Percentiles rank a stretch among this genome's conserved stretches.
phyloP scores from a whole-genome alignment of 2,888 invertebrate genomes.

The Rhogogaster chlorosoma region DNA sequence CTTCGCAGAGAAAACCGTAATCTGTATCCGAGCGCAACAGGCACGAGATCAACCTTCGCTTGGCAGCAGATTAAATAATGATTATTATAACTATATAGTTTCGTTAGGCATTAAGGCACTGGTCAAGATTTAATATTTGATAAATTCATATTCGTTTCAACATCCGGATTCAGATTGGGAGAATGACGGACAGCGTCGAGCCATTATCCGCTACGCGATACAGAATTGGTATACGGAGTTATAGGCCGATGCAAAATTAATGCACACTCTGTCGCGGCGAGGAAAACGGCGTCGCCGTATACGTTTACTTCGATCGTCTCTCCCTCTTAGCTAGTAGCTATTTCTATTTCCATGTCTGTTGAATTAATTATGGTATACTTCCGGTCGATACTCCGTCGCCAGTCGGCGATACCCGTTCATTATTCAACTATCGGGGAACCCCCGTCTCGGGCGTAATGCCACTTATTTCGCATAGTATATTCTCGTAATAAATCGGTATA shows the following conservation, averaged over 20 bases:
- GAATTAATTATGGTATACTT: slow-evolving; percentile 73
- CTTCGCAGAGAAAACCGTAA: background rate
- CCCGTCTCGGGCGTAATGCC: background rate
- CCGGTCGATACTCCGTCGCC: slow-evolving; percentile 59
- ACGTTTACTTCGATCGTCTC: slow-evolving; percentile 29
- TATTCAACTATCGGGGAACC: slow-evolving; percentile 52
- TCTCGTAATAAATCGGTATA: background rate
- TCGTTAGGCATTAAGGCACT: background rate
- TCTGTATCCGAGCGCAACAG: background rate
- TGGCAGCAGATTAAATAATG: background rate
- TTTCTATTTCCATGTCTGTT: slow-evolving; percentile 72
- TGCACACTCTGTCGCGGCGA: background rate
- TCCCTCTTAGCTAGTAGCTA: slow-evolving; percentile 59
- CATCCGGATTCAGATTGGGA: background rate
- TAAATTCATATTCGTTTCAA: background rate
- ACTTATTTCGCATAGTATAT: slow-evolving; percentile 42
- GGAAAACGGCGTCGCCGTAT: background rate
- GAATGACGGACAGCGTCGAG: background rate
- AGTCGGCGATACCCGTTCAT: slow-evolving; percentile 63
- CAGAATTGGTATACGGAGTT: background rate
- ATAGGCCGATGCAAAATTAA: slow-evolving; percentile 30
- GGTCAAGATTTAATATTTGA: background rate
- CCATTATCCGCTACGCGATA: too few species aligned
- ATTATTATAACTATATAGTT: background rate
- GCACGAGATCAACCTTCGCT: background rate